Conservation (phyloP, 2,113 vertebrate species). For the Ptilonorhynchus violaceus region DNA sequence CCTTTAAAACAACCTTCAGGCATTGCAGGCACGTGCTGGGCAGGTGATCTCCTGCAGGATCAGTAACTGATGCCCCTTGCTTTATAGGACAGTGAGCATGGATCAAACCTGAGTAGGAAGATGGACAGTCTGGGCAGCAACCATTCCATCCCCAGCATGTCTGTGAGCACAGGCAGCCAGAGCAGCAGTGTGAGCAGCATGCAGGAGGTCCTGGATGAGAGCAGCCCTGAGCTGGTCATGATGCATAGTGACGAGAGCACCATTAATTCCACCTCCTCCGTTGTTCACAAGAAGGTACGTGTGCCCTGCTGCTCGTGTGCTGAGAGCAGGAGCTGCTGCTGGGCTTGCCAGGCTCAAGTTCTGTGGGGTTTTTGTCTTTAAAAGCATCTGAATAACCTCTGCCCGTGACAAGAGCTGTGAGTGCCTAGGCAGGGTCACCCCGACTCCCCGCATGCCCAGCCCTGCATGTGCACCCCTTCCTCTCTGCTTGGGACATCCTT, state of each 20-base stretch:
- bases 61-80: slow-evolving; percentile 59
- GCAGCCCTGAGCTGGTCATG: slow-evolving; percentile 85
- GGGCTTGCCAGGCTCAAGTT: neutral
- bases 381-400: neutral
- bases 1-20: slow-evolving; percentile 23
- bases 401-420: neutral
- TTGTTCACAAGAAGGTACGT: slow-evolving; percentile 88
- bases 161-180: slow-evolving; percentile 94
- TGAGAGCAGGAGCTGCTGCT: neutral
- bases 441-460: neutral
- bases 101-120: slow-evolving; percentile 83
- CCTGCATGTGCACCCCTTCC: slow-evolving; percentile 1
- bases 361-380: neutral
- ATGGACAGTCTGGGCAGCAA: slow-evolving; percentile 97
- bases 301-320: neutral
- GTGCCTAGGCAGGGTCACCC: neutral
- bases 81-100: slow-evolving; percentile 91
- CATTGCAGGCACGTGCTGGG: neutral
- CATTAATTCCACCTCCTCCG: slow-evolving; percentile 79
- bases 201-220: slow-evolving; percentile 93
- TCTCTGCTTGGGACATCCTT: neutral
- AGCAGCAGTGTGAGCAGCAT: slow-evolving; percentile 98
- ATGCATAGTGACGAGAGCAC: slow-evolving; percentile 86
- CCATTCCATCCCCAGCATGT: slow-evolving; percentile 94
- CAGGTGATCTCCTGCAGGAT: neutral